Percentiles rank a stretch among this genome's conserved stretches.
phyloP scores from a whole-genome alignment of 2,797 vertebrate genomes.

The Scyliorhinus canicula region DNA sequence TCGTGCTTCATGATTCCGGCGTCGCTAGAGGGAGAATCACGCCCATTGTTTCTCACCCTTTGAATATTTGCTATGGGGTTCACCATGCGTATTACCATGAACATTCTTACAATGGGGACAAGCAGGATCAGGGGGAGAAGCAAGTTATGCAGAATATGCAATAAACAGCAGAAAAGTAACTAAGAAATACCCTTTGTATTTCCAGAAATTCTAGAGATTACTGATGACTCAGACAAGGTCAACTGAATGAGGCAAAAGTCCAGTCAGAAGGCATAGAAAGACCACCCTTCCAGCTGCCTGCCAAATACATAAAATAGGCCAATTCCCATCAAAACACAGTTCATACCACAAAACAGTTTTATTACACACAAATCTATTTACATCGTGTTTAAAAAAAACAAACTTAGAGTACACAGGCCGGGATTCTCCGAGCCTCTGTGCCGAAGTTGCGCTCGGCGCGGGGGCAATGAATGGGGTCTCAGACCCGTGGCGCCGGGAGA shows the following conservation, averaged over 20 bases:
- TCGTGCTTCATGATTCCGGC: too few species aligned
- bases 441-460: too few species aligned
- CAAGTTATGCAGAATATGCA: not conserved
- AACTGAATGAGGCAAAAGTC: not conserved
- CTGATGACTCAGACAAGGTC: not conserved
- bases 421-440: too few species aligned
- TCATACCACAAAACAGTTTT: not conserved
- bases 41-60: not conserved
- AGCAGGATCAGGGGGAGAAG: not conserved
- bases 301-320: not conserved
- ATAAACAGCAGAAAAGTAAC: not conserved
- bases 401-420: too few species aligned
- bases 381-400: too few species aligned
- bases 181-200: not conserved
- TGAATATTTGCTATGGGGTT: not conserved
- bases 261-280: not conserved
- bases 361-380: not conserved
- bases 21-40: too few species aligned
- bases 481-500: too few species aligned
- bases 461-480: too few species aligned
- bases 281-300: not conserved
- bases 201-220: not conserved
- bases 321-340: not conserved
- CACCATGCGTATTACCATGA: not conserved
- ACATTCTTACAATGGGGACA: not conserved